Percentiles rank a stretch among this genome's conserved stretches.
These are phyloP conservation scores for Gadopsis marmoratus DNA, from an alignment of 2,797 vertebrate species.

Conservation along the genomic window DNA sequence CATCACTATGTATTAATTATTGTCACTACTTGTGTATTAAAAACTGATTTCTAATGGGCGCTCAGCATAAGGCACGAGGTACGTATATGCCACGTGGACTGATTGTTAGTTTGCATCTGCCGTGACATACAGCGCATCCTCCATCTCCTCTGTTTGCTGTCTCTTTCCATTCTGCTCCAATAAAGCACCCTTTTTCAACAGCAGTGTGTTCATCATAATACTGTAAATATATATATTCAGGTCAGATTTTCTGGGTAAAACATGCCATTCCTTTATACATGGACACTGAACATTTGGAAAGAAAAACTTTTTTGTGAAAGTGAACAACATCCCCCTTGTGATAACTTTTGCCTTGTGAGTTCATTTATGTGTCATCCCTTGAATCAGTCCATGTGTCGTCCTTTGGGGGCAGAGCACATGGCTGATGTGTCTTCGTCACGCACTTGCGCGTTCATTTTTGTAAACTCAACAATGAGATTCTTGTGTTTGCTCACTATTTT, in stretches of 20 bases:
- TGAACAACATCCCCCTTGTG: not conserved
- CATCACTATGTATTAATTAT: conserved; percentile 63
- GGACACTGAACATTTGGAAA: conserved; percentile 21
- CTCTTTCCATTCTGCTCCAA: conserved; percentile 16
- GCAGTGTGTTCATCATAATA: conserved; percentile 10
- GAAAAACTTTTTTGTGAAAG: too few relatives aligned
- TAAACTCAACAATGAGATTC: conserved; percentile 18
- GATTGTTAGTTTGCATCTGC: conserved; percentile 39
- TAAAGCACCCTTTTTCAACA: not conserved
- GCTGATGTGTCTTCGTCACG: not conserved
- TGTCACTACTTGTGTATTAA: conserved; percentile 44
- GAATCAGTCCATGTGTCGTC: conserved; percentile 22
- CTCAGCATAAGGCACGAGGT: conserved; percentile 17
- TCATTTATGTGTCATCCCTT: conserved; percentile 17
- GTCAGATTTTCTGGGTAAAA: conserved; percentile 7
- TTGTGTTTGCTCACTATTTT: conserved; percentile 21
- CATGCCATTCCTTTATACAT: not conserved
- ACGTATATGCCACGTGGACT: conserved; percentile 8
- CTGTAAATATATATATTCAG: not conserved
- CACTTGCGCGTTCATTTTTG: conserved; percentile 7
- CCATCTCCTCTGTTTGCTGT: conserved; percentile 10
- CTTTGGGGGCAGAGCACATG: not conserved
- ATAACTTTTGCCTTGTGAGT: conserved; percentile 7
- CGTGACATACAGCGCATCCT: conserved; percentile 3
- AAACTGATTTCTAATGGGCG: conserved; percentile 49